phyloP scores from a whole-genome alignment of 1,140 invertebrate genomes.

The Bombus impatiens region DNA sequence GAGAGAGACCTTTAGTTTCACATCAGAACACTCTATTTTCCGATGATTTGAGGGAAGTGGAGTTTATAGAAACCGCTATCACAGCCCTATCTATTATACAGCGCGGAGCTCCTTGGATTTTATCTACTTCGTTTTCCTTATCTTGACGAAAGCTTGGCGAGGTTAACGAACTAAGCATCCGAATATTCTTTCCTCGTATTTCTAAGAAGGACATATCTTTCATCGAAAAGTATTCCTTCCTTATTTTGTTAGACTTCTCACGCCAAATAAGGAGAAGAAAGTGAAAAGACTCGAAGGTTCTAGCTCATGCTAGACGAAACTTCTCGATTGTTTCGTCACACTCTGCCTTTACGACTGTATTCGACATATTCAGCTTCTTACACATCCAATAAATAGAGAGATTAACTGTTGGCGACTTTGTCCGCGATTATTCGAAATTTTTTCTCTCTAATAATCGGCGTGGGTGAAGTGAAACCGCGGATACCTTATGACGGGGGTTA shows the following conservation, averaged over 20 bases:
- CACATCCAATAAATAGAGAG: background rate
- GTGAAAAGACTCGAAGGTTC: too few relatives aligned
- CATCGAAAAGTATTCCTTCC: too few relatives aligned
- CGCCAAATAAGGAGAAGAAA: too few relatives aligned
- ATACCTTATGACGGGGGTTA: constrained; percentile 20
- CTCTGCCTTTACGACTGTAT: background rate
- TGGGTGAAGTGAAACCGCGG: constrained; percentile 42
- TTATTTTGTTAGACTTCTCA: too few relatives aligned
- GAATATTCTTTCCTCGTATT: too few relatives aligned
- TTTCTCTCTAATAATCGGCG: constrained; percentile 2
- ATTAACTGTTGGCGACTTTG: background rate
- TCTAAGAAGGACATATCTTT: too few relatives aligned
- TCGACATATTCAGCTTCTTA: background rate
- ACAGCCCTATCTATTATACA: too few relatives aligned
- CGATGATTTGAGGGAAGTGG: background rate
- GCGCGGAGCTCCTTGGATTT: background rate
- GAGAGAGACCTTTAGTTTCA: background rate
- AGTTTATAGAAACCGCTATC: constrained; percentile 23
- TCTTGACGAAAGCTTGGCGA: background rate
- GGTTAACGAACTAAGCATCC: too few relatives aligned
- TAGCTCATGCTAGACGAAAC: too few relatives aligned
- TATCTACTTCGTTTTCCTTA: background rate
- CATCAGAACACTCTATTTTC: constrained; percentile 25
- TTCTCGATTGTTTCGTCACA: background rate
- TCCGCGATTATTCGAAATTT: background rate